Base-by-base conservation (phyloP, 2,797 vertebrate species). In the Cacajao melanocephalus region DNA sequence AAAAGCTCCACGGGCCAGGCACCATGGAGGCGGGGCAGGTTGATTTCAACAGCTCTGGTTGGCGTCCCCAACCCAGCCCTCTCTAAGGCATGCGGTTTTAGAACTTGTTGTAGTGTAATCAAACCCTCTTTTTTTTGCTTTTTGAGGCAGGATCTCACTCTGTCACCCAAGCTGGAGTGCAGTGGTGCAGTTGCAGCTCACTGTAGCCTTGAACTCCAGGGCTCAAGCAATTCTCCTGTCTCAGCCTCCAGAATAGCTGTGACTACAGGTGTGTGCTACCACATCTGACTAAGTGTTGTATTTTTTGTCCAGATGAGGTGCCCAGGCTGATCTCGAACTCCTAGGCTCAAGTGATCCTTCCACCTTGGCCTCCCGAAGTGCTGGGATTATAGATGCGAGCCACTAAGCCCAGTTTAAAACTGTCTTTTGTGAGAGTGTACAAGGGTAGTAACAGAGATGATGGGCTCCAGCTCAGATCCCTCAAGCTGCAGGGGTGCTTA, bases 41-140 rank as follows among this genome's bases (percentile, higher is more conserved):
- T 0, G 3, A 41, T 1, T 1, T 52, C 33, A 11, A 7, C 12
- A 6, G n/a, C 11, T 4, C 52, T 1, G 55, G 10, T 15, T 41
- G 58, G 19, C 4, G 0, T 4, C 28, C 19, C 41, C 8, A 9
- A 41, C 7, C 41, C 1, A 8, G 67, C 64, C 28, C 19, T 17
- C 7, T 7, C n/a, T 33, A 8, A 90, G 26, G 12, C 3, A 3
- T 30, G 19, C 4, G 82, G 55, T 36, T 81, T 84, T 57, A 64
- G 55, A 24, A 39, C 36, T 4, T 24, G 83, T 57, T 58, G 58
- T 41, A 8, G 79, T 79, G 22, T 73, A 41, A 24, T n/a, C 72
- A 57, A 26, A 19, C 3, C 22, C 14, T 30, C 24, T 17, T 67
- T 17, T 64, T 15, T 61, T 30, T 58, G 14, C 7, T 33, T 67